Base-by-base conservation (phyloP, 2,888 invertebrate species). In the Ochlodes sylvanus region DNA sequence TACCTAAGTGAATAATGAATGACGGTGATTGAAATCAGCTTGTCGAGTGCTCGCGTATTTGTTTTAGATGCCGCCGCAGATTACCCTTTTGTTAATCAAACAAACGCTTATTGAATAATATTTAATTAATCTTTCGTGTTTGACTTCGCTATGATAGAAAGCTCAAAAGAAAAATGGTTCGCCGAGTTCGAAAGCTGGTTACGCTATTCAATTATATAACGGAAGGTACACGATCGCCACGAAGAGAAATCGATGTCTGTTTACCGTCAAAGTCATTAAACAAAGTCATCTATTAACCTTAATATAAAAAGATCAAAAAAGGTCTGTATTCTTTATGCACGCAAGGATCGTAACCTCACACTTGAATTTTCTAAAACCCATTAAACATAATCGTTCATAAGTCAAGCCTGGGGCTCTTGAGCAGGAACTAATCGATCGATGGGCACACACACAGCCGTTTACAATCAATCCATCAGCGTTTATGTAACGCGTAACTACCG, bases 401-500 rank as follows among this genome's bases (percentile, higher is more conserved):
- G 84, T 80, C 78, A 76, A 73, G 83, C 89, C 87, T 68, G 77
- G 72, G 87, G 88, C 86, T 82, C 76, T 77, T 72, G 84, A 80
- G 83, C 86, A 88, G 85, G 86, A 88, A 88, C 89, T 92, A 90
- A 92, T 92, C 91, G 90, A 91, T 91, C 86, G 88, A 87, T 86
- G 86, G 82, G 87, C 86, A 82, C 86, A 88, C 82, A 68, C 41
- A 78, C 75, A 85, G 81, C 80, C 88, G 86, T 87, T 89, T 86
- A 92, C 89, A 89, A 92, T 92, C 92, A 91, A 93, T 93, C 92
- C 88, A 93, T 93, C 92, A 92, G 88, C 87, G 85, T 90, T 88
- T 87, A 89, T 89, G 89, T 90, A 89, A 88, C 86, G 83, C 85
- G 82, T 86, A 90, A 92, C 92, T 92, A 90, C 89, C 86, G 90